Percentiles rank a stretch among this genome's conserved stretches.
Conservation (phyloP, 1,140 invertebrate species). For the Drosophila ironensis region DNA sequence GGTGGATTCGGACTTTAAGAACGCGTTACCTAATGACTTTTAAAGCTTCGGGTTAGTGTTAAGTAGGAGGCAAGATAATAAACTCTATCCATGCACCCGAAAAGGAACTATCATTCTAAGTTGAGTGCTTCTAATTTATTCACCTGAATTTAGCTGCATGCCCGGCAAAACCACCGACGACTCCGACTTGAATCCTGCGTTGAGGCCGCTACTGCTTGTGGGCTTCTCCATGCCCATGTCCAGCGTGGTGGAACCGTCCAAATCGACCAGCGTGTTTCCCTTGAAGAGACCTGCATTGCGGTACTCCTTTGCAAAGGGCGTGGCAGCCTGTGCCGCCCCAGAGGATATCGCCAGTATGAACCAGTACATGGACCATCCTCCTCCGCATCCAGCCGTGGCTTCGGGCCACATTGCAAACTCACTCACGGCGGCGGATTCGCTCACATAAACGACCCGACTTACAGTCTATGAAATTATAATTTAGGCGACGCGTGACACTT, state of each 20-base stretch:
- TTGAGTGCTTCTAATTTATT: neutral
- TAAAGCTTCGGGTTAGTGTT: too few species aligned
- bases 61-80: neutral
- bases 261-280: constrained; percentile 56
- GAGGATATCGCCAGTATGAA: constrained; percentile 21
- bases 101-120: neutral
- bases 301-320: constrained; percentile 69
- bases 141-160: constrained; percentile 61
- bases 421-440: constrained; percentile 9
- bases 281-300: constrained; percentile 59
- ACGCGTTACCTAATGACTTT: neutral
- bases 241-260: constrained; percentile 58
- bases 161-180: constrained; percentile 61
- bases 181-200: constrained; percentile 50
- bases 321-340: constrained; percentile 47
- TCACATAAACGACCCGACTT: constrained; percentile 28
- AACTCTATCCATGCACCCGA: neutral
- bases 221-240: constrained; percentile 56
- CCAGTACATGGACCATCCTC: constrained; percentile 35
- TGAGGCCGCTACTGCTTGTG: constrained; percentile 14
- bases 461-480: constrained; percentile 28
- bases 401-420: constrained; percentile 40
- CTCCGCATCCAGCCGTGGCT: constrained; percentile 44
- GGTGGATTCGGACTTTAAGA: neutral
- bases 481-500: constrained; percentile 51